phyloP scores from a whole-genome alignment of 2,888 invertebrate species.

The Tubiluchus corallicola region DNA sequence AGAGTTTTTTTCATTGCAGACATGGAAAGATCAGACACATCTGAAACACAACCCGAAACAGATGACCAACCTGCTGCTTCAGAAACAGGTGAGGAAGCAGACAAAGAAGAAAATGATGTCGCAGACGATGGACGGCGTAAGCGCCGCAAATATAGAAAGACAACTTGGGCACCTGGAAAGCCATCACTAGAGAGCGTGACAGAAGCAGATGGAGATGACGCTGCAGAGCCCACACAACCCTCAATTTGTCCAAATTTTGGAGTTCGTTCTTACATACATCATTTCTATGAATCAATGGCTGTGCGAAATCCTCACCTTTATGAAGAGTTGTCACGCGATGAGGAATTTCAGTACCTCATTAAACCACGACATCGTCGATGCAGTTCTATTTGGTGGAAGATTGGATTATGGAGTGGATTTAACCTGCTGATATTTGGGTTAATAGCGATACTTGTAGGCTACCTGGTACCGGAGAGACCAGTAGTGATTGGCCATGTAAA shows the following conservation, averaged over 20 bases:
- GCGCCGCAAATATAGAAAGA: neutral
- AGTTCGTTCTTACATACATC: conserved; percentile 34
- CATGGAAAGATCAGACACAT: neutral
- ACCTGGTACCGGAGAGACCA: conserved; percentile 30
- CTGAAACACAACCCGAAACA: neutral
- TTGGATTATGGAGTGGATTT: conserved; percentile 32
- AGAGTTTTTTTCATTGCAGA: too few relatives aligned
- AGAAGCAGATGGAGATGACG: neutral
- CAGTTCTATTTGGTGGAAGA: conserved; percentile 29
- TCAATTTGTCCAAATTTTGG: conserved; percentile 29
- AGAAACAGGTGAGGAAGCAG: neutral
- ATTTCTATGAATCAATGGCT: conserved; percentile 31
- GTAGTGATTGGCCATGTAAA: conserved; percentile 25
- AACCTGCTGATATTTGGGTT: conserved; percentile 32
- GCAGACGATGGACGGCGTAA: neutral
- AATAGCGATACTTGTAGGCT: conserved; percentile 33
- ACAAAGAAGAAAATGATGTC: conserved; percentile 3
- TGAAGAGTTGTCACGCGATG: conserved; percentile 19
- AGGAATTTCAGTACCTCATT: conserved; percentile 28
- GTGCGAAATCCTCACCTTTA: conserved; percentile 15
- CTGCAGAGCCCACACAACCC: neutral
- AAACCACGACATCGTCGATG: conserved; percentile 17
- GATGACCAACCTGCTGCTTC: neutral
- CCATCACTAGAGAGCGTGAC: conserved; percentile 4
- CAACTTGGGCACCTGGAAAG: neutral